Base-by-base conservation (phyloP, 2,113 vertebrate genomes). In the Lagopus muta region DNA sequence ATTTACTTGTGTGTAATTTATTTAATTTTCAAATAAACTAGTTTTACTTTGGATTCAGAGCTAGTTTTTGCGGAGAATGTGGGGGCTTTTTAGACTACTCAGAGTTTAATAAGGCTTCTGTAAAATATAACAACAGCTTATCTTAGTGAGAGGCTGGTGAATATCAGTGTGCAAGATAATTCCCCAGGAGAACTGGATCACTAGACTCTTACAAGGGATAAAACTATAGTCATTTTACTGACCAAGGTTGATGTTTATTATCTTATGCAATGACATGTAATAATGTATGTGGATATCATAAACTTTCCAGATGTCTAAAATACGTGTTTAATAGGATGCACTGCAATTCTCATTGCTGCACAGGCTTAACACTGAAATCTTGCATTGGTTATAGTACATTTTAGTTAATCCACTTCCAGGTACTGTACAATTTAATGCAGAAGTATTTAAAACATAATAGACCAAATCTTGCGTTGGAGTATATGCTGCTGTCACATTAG, bases 221-320 rank as follows among this genome's bases (percentile, higher is more conserved):
- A 73, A 64, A 38, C 10, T 24, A 8, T 40, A 84, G n/a, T 21
- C 14, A 28, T 43, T 76, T 67, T 54, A 73, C 11, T 48, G 22
- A 65, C 27, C 50, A 48, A 88, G 73, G 32, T 74, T 38, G 61
- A n/a, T 10, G 50, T 74, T 42, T 48, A 25, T 69, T 82, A 40
- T 12, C 36, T 62, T n/a, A 25, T 14, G 22, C 60, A 74, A 15
- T 32, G 45, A 57, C 0, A 0, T 43, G 4, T 50, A 20, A 58
- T n/a, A 57, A 57, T 19, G 18, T 57, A 32, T 57, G 30, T n/a
- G 55, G 11, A 32, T n/a, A 58, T n/a, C 55, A n/a, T 58, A 32
- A 13, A 3, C 0, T 40, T 62, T 69, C 82, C 43, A 73, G 52
- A 38, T 50, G 47, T 52, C 40, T 85, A 22, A 73, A 82, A 28